phyloP scores from a whole-genome alignment of 2,888 invertebrate genomes.

The Cheiracanthium punctorium region DNA sequence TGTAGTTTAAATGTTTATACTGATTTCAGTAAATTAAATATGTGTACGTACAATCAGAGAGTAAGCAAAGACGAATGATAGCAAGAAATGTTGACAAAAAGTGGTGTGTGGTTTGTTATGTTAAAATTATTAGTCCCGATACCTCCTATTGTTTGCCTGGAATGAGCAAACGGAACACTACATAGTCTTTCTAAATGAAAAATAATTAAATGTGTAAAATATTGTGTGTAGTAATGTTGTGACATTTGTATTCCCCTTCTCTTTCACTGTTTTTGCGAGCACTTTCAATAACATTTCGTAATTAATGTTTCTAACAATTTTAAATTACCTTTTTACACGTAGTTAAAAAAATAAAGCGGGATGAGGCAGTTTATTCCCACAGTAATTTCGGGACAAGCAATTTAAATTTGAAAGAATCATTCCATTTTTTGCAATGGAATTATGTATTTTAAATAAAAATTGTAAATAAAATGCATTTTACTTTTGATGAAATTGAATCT shows the following conservation, averaged over 20 bases:
- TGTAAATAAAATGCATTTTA: too few relatives aligned
- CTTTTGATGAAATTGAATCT: too few relatives aligned
- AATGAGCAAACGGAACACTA: neutral
- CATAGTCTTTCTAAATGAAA: conserved; percentile 5
- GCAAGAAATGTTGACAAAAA: conserved; percentile 63
- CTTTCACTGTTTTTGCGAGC: neutral
- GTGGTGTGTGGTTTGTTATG: conserved; percentile 54
- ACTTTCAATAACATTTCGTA: too few relatives aligned
- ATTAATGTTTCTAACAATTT: too few relatives aligned
- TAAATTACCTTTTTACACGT: too few relatives aligned
- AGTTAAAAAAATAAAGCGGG: too few relatives aligned
- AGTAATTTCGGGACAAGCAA: too few relatives aligned
- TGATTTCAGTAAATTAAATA: neutral
- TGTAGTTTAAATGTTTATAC: neutral
- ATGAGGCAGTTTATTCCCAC: too few relatives aligned
- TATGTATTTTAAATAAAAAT: too few relatives aligned
- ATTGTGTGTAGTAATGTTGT: conserved; percentile 2
- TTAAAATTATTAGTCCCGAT: neutral
- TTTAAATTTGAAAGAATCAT: too few relatives aligned
- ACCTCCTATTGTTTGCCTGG: neutral
- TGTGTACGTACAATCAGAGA: conserved; percentile 62
- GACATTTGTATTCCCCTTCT: neutral
- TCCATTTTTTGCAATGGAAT: too few relatives aligned
- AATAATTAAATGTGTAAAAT: neutral
- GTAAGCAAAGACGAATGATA: conserved; percentile 1